phyloP scores from a whole-genome alignment of 2,888 invertebrate genomes.

The Falcaria lacertinaria region DNA sequence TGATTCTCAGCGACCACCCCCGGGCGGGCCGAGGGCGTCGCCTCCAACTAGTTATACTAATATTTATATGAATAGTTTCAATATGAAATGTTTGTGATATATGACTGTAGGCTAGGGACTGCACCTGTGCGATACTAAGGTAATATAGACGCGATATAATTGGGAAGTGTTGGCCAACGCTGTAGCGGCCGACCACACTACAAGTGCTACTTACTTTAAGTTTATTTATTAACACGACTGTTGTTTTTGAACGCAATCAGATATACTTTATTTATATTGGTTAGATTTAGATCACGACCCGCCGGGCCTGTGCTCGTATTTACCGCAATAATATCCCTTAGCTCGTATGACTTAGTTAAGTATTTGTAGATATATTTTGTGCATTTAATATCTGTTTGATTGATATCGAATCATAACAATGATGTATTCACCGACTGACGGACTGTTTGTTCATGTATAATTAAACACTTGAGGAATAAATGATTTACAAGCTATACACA shows the following conservation, averaged over 20 bases:
- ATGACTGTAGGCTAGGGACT: conserved; percentile 7
- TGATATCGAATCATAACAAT: conserved; percentile 33
- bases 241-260: conserved; percentile 5
- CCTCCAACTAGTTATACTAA: neutral
- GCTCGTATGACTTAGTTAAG: conserved; percentile 17
- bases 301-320: conserved; percentile 23
- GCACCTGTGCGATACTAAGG: neutral
- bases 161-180: too few species aligned
- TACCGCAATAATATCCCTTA: conserved; percentile 35
- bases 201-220: conserved; percentile 16
- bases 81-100: conserved; percentile 34
- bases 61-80: conserved; percentile 12
- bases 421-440: conserved; percentile 36
- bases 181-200: neutral
- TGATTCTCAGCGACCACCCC: too few species aligned
- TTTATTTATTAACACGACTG: conserved; percentile 28
- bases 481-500: conserved; percentile 16
- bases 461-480: conserved; percentile 21
- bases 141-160: too few species aligned
- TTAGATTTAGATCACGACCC: conserved; percentile 17
- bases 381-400: conserved; percentile 35
- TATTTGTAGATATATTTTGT: conserved; percentile 39
- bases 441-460: conserved; percentile 31
- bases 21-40: too few species aligned
- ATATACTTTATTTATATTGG: conserved; percentile 16